A percentile compares a stretch with the other conserved stretches of the same genome.
These are phyloP conservation scores for Leptinotarsa defecta DNA, from an alignment of 1,140 invertebrate genomes.

Conservation along the genomic window DNA sequence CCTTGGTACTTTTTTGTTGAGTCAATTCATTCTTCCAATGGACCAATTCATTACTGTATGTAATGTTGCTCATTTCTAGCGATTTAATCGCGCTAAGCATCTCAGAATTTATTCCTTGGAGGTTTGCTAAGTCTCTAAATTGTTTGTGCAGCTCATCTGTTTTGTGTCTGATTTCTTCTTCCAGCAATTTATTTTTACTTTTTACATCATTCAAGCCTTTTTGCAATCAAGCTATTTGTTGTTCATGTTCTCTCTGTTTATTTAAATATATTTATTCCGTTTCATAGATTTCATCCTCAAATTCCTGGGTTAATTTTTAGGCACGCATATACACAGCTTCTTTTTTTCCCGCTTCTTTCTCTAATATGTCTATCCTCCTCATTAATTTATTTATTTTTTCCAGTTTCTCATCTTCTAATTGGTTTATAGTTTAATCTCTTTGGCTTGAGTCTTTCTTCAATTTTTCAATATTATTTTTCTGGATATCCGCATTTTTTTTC, in stretches of 20 bases:
- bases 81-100: neutral
- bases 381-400: neutral
- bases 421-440: neutral
- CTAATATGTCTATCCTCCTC: neutral
- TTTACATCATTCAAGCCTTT: neutral
- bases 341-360: neutral
- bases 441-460: neutral
- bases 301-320: neutral
- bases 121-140: neutral
- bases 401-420: neutral
- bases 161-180: neutral
- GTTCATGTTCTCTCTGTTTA: conserved; percentile 4
- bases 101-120: neutral
- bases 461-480: neutral
- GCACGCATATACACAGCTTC: neutral
- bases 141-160: conserved; percentile 3
- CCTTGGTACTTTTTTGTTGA: neutral
- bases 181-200: neutral
- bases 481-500: neutral
- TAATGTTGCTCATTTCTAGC: neutral
- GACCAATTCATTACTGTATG: conserved; percentile 6
- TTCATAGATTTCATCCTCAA: neutral
- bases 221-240: neutral
- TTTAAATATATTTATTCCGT: too few relatives aligned
- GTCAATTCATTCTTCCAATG: neutral